Base-by-base conservation (phyloP, 1,140 invertebrate genomes). In the Dendrolimus punctatus region DNA sequence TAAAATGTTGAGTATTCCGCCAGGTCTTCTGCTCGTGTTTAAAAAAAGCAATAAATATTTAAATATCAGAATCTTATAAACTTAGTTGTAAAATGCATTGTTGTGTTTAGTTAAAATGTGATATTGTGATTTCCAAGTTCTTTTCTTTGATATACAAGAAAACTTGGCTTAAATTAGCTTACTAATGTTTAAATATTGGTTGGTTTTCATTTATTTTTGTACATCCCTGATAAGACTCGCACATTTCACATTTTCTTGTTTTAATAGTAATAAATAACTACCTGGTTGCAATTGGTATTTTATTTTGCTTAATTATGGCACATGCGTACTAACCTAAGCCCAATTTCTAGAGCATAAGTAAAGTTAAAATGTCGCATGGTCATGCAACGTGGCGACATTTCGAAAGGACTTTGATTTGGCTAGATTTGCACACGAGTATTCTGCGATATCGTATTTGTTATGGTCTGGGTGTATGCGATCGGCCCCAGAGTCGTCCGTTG, bases 191-290 rank as follows among this genome's bases (percentile, higher is more conserved):
- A 71, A 68, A 74, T 69, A 70, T 70, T 73, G 71, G 55, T 78
- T 80, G 72, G 64, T 69, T 82, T 80, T 76, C 73, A 80, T 78
- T 84, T 85, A 85, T 81, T 85, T 85, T 83, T 85, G 62, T 83
- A 83, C 71, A 80, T 76, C 69, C 44, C 66, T 23, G 60, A 68
- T 74, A 76, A 79, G 66, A 79, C 68, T 66, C 81, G 81, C 74
- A 82, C 67, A 68, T 67, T 72, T 76, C 71, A 74, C 74, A 73
- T 71, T 72, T 23, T 76, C 76, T 81, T 73, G 72, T 82, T 85
- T 73, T 66, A 73, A 71, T 71, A 73, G 71, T 81, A 80, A 74
- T 73, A 74, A 74, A 76, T 52, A 76, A 78, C 70, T 78, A 80
- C 67, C 53, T 77, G 76, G 75, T 83, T 79, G 72, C 65, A 55